Base-by-base conservation (phyloP, 2,888 invertebrate species). In the Eilema caniola region DNA sequence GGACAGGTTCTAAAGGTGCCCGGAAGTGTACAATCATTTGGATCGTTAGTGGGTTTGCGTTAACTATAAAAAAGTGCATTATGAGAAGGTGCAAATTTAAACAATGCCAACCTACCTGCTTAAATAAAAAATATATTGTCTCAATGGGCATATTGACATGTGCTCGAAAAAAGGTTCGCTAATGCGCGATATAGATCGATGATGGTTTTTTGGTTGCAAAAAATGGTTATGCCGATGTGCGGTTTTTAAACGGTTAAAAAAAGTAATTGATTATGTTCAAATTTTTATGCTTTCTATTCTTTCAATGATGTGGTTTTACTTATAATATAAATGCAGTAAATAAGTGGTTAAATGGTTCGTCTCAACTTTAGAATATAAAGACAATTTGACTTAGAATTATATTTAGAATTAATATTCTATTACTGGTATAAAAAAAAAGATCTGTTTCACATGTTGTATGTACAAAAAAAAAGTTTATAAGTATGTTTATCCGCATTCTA, bases 1-100 rank as follows among this genome's bases (percentile, higher is more conserved):
- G 37, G 82, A 81, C 82, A 83, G 75, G 80, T 83, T 82, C 72
- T 33, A 82, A 88, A 87, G 86, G 86, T 82, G 80, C 77, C 88
- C 89, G 91, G 93, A 92, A 91, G 86, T 87, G 69, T 77, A 79
- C 88, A 85, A 90, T 92, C 88, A 82, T 83, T 87, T 83, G 87
- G 86, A 88, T 92, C 91, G 91, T 93, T 94, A 92, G 89, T 85
- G 77, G 87, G 90, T 92, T 92, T 89, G 87, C 85, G 82, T 87
- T 87, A 92, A 79, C 85, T 86, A 88, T 89, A 91, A 92, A 93
- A 92, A 92, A 86, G 77, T 75, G 82, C 86, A 88, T 91, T 87
- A 87, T 86, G 84, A 82, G 78, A 85, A 87, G 91, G 92, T 91
- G 92, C 90, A 90, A 94, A 93, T 91, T 90, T 80, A 87, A 88